A percentile compares a stretch with the other conserved stretches of the same genome.
Conservation (phyloP, 2,888 invertebrate genomes). For the Barypeithes pellucidus region DNA sequence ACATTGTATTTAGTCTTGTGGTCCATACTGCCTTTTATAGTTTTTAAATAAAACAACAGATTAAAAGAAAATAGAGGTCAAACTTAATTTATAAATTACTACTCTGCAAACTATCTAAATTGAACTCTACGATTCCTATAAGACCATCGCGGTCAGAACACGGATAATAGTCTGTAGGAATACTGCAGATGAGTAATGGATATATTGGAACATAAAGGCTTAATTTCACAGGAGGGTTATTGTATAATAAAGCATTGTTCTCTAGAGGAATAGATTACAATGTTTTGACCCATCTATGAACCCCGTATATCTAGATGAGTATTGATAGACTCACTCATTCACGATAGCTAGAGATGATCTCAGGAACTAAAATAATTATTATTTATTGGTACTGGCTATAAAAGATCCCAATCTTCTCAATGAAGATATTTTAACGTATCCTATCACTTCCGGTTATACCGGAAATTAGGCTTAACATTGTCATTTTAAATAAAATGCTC, state of each 20-base stretch:
- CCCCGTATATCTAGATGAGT: constrained; percentile 44
- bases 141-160: constrained; percentile 52
- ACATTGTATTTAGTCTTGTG: no score
- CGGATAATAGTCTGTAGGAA: constrained; percentile 57
- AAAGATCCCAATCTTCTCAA: no score
- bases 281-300: constrained; percentile 65
- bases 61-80: constrained; percentile 28
- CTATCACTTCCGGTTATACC: no score
- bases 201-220: constrained; percentile 70
- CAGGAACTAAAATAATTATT: no score
- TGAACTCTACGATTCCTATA: constrained; percentile 50
- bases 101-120: constrained; percentile 49
- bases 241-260: constrained; percentile 71
- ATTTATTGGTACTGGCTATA: no score
- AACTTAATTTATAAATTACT: constrained; percentile 46
- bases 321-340: no score
- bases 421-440: no score
- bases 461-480: no score
- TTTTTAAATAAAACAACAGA: constrained; percentile 6
- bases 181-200: constrained; percentile 68
- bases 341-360: no score
- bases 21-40: background rate
- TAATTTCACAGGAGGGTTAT: constrained; percentile 70
- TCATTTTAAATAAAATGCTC: no score
- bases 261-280: constrained; percentile 66